phyloP scores from a whole-genome alignment of 2,113 vertebrate species.

The Neogobius melanostomus region DNA sequence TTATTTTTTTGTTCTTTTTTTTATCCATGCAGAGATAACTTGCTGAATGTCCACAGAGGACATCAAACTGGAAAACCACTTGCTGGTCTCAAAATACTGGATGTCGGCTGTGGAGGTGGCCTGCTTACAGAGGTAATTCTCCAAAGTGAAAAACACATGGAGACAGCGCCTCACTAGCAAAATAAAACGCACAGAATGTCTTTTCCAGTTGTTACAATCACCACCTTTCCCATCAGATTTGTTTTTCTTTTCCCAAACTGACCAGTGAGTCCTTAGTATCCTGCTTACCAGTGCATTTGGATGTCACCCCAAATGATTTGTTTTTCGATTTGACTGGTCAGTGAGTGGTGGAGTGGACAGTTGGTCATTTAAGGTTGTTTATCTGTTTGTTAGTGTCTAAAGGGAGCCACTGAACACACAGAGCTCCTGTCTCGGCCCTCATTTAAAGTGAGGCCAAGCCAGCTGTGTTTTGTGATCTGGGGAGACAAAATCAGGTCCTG shows the following conservation, averaged over 20 bases:
- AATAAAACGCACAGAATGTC: neutral
- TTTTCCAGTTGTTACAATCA: conserved; percentile 33
- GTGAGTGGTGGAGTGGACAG: conserved; percentile 66
- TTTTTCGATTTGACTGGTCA: conserved; percentile 56
- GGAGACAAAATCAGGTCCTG: conserved; percentile 69
- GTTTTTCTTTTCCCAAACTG: neutral
- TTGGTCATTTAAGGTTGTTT: conserved; percentile 58
- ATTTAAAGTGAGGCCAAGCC: conserved; percentile 46
- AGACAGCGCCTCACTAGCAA: neutral
- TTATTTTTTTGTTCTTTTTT: too few species aligned
- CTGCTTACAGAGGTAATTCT: conserved; percentile 87
- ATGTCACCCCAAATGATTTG: conserved; percentile 27
- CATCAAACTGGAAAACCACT: conserved; percentile 83
- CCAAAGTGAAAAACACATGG: neutral
- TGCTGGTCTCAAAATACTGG: conserved; percentile 84
- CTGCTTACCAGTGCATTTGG: conserved; percentile 22
- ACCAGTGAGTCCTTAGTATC: conserved; percentile 15
- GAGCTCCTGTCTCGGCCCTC: conserved; percentile 34
- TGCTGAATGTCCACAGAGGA: conserved; percentile 79
- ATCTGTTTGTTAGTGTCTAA: conserved; percentile 55
- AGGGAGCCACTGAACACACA: conserved; percentile 18
- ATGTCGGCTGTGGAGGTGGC: conserved; percentile 94
- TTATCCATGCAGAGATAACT: conserved; percentile 82
- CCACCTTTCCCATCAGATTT: conserved; percentile 30
- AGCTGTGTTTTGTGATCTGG: conserved; percentile 51